These are phyloP conservation scores for Hoplodrina ambigua DNA, from an alignment of 2,888 invertebrate genomes.

Conservation along the genomic window DNA sequence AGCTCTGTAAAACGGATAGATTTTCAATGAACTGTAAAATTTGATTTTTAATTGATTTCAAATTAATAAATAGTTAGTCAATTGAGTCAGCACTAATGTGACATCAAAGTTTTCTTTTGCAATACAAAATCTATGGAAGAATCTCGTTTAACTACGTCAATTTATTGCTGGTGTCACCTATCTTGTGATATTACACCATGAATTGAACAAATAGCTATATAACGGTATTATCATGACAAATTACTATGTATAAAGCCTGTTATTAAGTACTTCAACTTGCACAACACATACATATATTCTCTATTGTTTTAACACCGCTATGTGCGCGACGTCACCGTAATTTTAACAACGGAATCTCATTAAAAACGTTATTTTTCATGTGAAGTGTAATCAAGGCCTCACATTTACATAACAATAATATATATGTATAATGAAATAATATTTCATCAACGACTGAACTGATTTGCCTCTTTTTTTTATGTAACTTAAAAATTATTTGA, in stretches of 20 bases:
- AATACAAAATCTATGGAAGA: no score
- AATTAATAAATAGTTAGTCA: no score
- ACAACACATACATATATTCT: constrained; percentile 48
- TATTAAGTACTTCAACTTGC: constrained; percentile 25
- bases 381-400: constrained; percentile 55
- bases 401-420: constrained; percentile 50
- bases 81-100: no score
- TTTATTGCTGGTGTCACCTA: no score
- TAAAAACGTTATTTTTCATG: constrained; percentile 45
- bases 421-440: constrained; percentile 39
- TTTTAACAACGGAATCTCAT: constrained; percentile 63
- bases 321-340: constrained; percentile 29
- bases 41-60: no score
- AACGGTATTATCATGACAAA: constrained; percentile 45
- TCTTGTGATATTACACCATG: constrained; percentile 24
- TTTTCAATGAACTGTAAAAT: no score
- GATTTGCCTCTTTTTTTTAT: constrained; percentile 18
- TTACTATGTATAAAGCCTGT: constrained; percentile 25
- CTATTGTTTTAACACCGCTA: constrained; percentile 49
- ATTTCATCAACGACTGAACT: constrained; percentile 26
- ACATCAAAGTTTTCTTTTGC: no score
- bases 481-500: constrained; percentile 26
- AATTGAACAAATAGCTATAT: constrained; percentile 32
- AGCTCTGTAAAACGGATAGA: no score
- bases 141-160: no score